Percentiles rank a stretch among this genome's conserved stretches.
These are phyloP conservation scores for Choristoneura fumiferana DNA, from an alignment of 1,140 invertebrate genomes.

Conservation along the genomic window DNA sequence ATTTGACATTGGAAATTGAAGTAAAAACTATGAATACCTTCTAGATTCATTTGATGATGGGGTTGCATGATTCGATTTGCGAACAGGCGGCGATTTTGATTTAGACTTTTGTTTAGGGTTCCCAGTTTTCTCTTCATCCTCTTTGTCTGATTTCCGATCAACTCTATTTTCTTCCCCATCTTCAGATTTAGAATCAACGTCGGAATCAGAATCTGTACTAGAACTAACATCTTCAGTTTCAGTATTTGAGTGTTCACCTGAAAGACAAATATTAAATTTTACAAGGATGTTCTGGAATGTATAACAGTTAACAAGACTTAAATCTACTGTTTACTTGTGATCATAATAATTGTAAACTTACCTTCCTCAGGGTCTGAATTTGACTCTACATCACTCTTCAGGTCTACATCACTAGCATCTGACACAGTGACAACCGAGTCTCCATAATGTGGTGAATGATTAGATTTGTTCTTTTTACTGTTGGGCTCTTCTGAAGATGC, in stretches of 20 bases:
- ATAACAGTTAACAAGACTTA: no score
- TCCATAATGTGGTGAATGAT: slow-evolving; percentile 55
- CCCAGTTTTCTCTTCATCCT: slow-evolving; percentile 52
- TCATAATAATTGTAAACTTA: no score
- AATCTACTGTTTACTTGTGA: no score
- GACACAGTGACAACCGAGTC: slow-evolving; percentile 71
- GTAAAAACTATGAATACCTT: slow-evolving; percentile 45
- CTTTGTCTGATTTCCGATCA: slow-evolving; percentile 62
- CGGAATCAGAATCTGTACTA: slow-evolving; percentile 77
- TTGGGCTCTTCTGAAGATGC: slow-evolving; percentile 59
- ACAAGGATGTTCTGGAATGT: no score
- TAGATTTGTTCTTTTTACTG: slow-evolving; percentile 58
- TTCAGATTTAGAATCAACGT: slow-evolving; percentile 70
- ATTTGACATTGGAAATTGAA: slow-evolving; percentile 18
- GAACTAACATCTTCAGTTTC: slow-evolving; percentile 75
- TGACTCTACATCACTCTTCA: slow-evolving; percentile 71
- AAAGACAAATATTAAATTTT: slow-evolving; percentile 21
- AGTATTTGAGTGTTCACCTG: slow-evolving; percentile 65
- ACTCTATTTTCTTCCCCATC: slow-evolving; percentile 71
- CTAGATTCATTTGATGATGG: slow-evolving; percentile 58
- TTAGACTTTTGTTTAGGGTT: slow-evolving; percentile 54
- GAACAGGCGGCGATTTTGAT: slow-evolving; percentile 52
- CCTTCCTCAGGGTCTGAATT: slow-evolving; percentile 74
- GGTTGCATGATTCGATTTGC: slow-evolving; percentile 47
- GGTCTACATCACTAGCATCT: slow-evolving; percentile 76